Percentiles rank a stretch among this genome's conserved stretches.
phyloP scores from a whole-genome alignment of 2,888 invertebrate genomes.

The Acleris sparsana region DNA sequence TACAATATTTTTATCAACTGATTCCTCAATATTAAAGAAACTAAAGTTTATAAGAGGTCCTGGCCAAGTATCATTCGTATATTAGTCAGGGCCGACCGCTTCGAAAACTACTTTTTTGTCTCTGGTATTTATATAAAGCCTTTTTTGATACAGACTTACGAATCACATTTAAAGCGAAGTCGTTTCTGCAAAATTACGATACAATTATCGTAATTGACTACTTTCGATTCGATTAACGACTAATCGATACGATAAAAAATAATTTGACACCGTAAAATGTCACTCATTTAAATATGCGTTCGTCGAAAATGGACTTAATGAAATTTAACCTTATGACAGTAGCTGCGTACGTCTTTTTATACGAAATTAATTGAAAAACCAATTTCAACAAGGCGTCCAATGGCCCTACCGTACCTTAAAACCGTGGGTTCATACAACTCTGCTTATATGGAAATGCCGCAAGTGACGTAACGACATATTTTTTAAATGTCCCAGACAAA shows the following conservation, averaged over 20 bases:
- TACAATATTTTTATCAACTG: background rate
- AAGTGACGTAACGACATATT: constrained; percentile 43
- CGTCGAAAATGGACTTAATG: too few relatives aligned
- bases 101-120: constrained; percentile 35
- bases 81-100: constrained; percentile 32
- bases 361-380: background rate
- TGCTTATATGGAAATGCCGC: constrained; percentile 46
- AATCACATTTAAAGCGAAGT: constrained; percentile 24
- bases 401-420: constrained; percentile 1
- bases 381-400: background rate
- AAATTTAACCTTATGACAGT: too few relatives aligned
- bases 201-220: constrained; percentile 1
- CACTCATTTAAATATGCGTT: too few relatives aligned
- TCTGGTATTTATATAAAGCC: constrained; percentile 29
- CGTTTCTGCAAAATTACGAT: constrained; percentile 17
- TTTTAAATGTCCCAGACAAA: constrained; percentile 30
- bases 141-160: constrained; percentile 17
- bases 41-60: background rate
- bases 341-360: too few relatives aligned
- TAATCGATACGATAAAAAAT: too few relatives aligned
- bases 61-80: constrained; percentile 18
- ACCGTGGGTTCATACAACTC: constrained; percentile 16
- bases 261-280: too few relatives aligned
- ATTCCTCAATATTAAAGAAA: background rate
- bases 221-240: too few relatives aligned